Base-by-base conservation (phyloP, 2,113 vertebrate species). In the Otocyon megalotis region DNA sequence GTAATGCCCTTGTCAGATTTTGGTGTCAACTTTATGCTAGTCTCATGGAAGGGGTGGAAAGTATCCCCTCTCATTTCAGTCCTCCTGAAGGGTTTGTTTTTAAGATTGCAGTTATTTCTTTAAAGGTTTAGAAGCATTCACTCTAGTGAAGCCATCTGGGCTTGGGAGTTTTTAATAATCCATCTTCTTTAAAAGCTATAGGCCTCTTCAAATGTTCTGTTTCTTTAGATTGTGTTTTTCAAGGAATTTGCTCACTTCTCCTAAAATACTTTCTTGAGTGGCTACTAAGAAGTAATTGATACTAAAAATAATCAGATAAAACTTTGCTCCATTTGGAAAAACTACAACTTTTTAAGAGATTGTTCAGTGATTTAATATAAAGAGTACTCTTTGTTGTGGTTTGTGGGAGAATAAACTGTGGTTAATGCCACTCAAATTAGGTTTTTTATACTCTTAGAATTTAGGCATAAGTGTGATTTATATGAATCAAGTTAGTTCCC, bases 151-250 rank as follows among this genome's bases (percentile, higher is more conserved):
- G 93, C 9, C 35, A 10, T 82, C 53, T 72, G 54, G 63, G 54
- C 76, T 81, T 94, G 72, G 76, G 74, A 30, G 63, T 69, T 53
- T 53, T 81, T 71, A 69, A n/a, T 79, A 76, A 79, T 35, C 22
- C 2, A 3, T 16, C 81, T 94, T 88, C 30, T 88, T 82, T 82
- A 32, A 63, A 72, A 94, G 32, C 32, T 82, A 11, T 74, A 94
- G 43, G 1, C 32, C 43, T 82, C 56, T 82, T 62, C 24, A 88
- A 1, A 69, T 93, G 48, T 88, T 93, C 53, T 88, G 12, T 88
- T 94, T 53, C 63, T 72, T 94, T 20, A 50, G 76, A 48, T 79
- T 88, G 35, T 82, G 16, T 53, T 94, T 94, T 81, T 30, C 65
- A 43, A 72, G 24, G 37, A 81, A 54, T 94, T 81, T 76, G 56